Percentiles rank a stretch among this genome's conserved stretches.
Evolutionary conservation across 2,797 vertebrate species (phyloP).

Genomic region (Ataeniobius toweri): DNA sequence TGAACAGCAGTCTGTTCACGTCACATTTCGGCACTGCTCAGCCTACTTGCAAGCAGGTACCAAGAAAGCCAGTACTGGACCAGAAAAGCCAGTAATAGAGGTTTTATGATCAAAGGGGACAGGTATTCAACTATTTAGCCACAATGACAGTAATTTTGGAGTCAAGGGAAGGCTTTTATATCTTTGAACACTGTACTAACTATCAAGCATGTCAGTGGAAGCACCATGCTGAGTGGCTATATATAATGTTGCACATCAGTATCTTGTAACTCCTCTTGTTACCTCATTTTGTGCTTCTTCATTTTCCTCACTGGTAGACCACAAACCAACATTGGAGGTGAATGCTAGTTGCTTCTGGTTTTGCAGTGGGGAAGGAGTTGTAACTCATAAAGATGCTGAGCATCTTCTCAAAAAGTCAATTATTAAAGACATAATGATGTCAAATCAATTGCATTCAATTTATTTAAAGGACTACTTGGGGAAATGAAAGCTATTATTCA

Average conservation of each 20-base stretch:
- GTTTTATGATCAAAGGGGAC: not conserved
- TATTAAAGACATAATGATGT: conserved; percentile 1
- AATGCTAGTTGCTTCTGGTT: not conserved
- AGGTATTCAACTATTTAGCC: not conserved
- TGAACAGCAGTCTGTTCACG: too few species aligned
- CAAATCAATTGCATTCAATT: conserved; percentile 7
- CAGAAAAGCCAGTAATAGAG: too few species aligned
- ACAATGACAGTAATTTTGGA: not conserved
- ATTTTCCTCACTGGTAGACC: not conserved
- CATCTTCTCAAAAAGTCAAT: conserved; percentile 1
- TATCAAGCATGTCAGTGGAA: not conserved
- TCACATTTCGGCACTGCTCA: too few species aligned
- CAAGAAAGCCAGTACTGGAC: too few species aligned
- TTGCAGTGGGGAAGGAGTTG: not conserved
- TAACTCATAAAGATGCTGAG: not conserved
- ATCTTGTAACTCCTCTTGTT: not conserved
- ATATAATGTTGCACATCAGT: not conserved
- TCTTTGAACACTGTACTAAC: not conserved
- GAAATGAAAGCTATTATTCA: conserved; percentile 5
- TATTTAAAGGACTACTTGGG: not conserved
- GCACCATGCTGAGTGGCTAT: not conserved
- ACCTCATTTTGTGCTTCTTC: too few species aligned
- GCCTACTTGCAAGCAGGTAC: too few species aligned
- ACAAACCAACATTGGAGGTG: not conserved
- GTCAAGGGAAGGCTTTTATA: not conserved